phyloP scores from a whole-genome alignment of 2,888 invertebrate genomes.

The Saturnia japonica region DNA sequence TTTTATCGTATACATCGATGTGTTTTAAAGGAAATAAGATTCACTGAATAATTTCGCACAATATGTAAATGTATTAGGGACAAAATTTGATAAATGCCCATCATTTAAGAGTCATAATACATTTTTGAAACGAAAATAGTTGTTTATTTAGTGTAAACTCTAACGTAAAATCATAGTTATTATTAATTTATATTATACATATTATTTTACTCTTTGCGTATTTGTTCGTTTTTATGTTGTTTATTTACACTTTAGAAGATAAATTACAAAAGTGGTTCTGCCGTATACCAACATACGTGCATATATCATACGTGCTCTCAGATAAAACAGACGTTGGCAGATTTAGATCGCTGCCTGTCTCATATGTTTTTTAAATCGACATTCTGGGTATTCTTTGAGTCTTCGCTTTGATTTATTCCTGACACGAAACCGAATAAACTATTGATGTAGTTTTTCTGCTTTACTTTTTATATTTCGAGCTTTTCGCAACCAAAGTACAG shows the following conservation, averaged over 20 bases:
- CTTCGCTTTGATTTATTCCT: slow-evolving; percentile 13
- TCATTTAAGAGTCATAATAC: no score
- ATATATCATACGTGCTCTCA: slow-evolving; percentile 8
- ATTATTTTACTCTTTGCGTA: slow-evolving; percentile 9
- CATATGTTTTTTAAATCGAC: slow-evolving; percentile 16
- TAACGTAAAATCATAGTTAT: background rate
- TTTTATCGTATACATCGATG: no score
- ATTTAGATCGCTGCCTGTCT: slow-evolving; percentile 13
- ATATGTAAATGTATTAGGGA: no score
- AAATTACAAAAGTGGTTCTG: background rate
- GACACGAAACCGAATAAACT: slow-evolving; percentile 7
- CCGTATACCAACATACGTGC: slow-evolving; percentile 9
- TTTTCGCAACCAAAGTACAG: background rate
- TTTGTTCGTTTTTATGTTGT: slow-evolving; percentile 16
- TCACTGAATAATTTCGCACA: no score
- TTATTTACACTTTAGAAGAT: slow-evolving; percentile 7
- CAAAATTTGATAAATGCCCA: no score
- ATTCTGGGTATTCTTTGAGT: slow-evolving; percentile 16
- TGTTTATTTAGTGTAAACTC: background rate
- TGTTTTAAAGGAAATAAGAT: no score
- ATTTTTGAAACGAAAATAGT: no score
- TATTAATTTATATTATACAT: background rate
- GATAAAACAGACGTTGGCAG: slow-evolving; percentile 15
- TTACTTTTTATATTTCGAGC: background rate
- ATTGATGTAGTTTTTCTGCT: slow-evolving; percentile 3